phyloP scores from a whole-genome alignment of 1,140 invertebrate genomes.

The Bactericera cockerelli region DNA sequence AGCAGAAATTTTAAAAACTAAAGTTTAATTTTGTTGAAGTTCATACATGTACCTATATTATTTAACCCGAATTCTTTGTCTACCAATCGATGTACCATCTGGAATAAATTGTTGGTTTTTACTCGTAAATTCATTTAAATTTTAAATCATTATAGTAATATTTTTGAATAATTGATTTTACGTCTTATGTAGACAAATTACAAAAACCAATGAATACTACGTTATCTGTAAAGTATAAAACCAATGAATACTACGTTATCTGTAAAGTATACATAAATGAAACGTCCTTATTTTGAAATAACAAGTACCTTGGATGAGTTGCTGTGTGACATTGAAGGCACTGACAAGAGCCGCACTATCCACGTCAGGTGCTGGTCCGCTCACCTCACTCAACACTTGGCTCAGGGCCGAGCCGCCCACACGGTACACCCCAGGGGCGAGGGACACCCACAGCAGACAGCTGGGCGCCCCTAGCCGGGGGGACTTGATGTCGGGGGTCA shows the following conservation, averaged over 20 bases:
- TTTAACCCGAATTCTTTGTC: no score
- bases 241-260: neutral
- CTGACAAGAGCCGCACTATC: conserved; percentile 49
- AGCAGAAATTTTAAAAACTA: no score
- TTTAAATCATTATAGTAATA: no score
- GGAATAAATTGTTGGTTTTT: no score
- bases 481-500: conserved; percentile 80
- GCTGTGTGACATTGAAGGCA: conserved; percentile 70
- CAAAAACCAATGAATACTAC: conserved; percentile 9
- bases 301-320: conserved; percentile 53
- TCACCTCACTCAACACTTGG: conserved; percentile 77
- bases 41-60: no score
- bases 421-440: conserved; percentile 45
- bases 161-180: no score
- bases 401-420: conserved; percentile 84
- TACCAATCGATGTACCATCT: no score
- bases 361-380: conserved; percentile 63
- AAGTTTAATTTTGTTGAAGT: no score
- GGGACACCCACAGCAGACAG: conserved; percentile 48
- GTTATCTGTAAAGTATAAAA: neutral
- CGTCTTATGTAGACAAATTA: no score
- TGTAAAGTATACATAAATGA: neutral
- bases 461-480: conserved; percentile 37
- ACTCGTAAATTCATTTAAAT: no score
- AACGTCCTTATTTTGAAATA: neutral